Conservation (phyloP, 1,140 invertebrate species). For the Mycetomoellerius zeteki region DNA sequence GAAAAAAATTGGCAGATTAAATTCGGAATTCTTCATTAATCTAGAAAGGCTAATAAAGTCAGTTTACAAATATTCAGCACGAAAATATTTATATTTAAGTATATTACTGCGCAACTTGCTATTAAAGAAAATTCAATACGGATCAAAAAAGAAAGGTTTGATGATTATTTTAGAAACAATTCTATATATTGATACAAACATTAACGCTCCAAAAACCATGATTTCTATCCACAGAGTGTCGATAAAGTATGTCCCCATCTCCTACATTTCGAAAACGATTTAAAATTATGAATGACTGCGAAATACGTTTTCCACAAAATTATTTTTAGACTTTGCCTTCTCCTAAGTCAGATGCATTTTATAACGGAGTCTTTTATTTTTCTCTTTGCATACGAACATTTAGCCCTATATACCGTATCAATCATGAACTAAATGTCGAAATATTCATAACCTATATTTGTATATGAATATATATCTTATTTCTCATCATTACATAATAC, state of each 20-base stretch:
- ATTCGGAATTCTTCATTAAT: neutral
- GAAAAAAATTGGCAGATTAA: neutral
- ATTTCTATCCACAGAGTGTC: too few species aligned
- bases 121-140: neutral
- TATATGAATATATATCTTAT: neutral
- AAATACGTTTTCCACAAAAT: too few species aligned
- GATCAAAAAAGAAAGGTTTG: neutral
- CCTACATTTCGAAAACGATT: too few species aligned
- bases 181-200: neutral
- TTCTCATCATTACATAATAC: neutral
- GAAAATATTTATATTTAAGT: neutral
- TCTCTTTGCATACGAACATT: too few species aligned
- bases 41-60: neutral
- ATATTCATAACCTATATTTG: neutral
- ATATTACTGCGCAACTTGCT: neutral
- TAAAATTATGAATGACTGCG: too few species aligned
- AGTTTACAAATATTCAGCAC: neutral
- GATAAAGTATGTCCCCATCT: too few species aligned
- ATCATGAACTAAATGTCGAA: neutral
- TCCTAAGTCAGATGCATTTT: too few species aligned
- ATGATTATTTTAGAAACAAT: neutral
- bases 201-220: too few species aligned
- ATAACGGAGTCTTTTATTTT: too few species aligned
- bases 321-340: too few species aligned
- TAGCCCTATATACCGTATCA: neutral